phyloP scores from a whole-genome alignment of 2,113 vertebrate genomes.

The Desmodus rotundus region DNA sequence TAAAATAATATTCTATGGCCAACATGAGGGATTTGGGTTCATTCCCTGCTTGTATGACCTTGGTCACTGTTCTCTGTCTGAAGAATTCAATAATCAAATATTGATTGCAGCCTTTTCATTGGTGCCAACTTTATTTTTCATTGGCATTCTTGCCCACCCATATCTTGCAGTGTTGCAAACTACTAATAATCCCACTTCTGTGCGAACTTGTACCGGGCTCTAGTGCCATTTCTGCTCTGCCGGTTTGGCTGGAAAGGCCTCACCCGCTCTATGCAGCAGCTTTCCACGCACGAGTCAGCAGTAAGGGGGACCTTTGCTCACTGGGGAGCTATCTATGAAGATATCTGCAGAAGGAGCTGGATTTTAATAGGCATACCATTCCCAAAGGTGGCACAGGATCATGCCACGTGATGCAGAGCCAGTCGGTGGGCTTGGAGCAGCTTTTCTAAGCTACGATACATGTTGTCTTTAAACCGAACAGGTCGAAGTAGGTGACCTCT shows the following conservation, averaged over 20 bases:
- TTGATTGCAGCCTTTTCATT: neutral
- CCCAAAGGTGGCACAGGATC: neutral
- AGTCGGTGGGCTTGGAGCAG: neutral
- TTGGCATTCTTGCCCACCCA: neutral
- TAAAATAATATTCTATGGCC: neutral
- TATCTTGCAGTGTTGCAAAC: neutral
- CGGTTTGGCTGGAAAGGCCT: neutral
- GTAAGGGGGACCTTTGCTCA: neutral
- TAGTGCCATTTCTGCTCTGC: neutral
- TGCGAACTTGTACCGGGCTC: neutral
- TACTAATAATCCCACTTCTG: neutral
- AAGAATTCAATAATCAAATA: neutral
- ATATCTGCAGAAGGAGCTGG: neutral
- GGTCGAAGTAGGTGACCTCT: neutral
- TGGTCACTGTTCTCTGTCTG: neutral
- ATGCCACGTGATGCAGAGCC: neutral
- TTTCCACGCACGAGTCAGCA: neutral
- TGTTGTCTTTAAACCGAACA: neutral
- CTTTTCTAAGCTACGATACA: neutral
- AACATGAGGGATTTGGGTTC: neutral
- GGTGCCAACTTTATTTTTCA: neutral
- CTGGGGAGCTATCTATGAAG: neutral
- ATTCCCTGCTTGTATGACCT: neutral
- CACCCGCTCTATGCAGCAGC: neutral
- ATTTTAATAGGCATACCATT: neutral